phyloP scores from a whole-genome alignment of 2,797 vertebrate species.

The Paguma larvata region DNA sequence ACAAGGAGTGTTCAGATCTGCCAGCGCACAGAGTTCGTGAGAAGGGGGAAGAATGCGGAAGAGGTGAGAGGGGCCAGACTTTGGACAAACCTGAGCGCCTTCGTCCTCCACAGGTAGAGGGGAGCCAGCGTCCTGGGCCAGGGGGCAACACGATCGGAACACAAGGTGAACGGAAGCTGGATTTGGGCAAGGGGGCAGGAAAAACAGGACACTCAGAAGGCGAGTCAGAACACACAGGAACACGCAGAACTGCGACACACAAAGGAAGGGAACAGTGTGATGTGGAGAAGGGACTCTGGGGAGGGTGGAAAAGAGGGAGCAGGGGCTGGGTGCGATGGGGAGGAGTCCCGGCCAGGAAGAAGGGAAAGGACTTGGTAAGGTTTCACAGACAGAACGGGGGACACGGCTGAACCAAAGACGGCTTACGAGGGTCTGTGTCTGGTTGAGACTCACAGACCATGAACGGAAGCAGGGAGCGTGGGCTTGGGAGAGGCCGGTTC shows the following conservation, averaged over 20 bases:
- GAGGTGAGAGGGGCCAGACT: neutral
- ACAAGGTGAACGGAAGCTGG: fast-evolving
- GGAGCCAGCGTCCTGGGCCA: neutral
- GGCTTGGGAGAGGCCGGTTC: neutral
- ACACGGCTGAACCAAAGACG: neutral
- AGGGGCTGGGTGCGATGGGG: neutral
- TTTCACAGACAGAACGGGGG: neutral
- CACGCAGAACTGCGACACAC: neutral
- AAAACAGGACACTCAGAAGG: neutral
- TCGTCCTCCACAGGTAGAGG: neutral
- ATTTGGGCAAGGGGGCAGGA: neutral
- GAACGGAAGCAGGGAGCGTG: neutral
- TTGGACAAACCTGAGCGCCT: neutral
- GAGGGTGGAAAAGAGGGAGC: neutral
- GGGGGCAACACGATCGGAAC: neutral
- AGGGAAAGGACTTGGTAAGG: neutral
- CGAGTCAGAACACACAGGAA: neutral
- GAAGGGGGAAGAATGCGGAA: neutral
- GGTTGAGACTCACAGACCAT: neutral
- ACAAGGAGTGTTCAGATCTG: neutral
- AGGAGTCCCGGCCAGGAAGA: neutral
- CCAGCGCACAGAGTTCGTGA: neutral
- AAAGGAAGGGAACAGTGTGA: neutral
- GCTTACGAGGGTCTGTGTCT: neutral
- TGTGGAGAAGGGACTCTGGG: neutral